Evolutionary conservation across 2,113 vertebrate genomes (phyloP).

Genomic region (Odocoileus virginianus): DNA sequence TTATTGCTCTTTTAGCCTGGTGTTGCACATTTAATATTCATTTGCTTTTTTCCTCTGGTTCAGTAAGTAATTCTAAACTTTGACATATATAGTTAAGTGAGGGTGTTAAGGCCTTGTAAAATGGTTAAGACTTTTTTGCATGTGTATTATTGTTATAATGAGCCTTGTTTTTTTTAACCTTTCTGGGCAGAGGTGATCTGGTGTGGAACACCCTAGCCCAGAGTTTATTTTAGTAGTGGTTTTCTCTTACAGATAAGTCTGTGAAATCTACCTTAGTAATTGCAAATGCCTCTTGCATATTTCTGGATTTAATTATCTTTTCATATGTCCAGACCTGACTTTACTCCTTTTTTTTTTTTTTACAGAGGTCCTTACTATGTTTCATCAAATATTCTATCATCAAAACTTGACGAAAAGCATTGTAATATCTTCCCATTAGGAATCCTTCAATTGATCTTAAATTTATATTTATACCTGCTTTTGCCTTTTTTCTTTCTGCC

Average conservation of each 20-base stretch:
- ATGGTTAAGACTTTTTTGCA: conserved; percentile 32
- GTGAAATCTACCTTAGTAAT: neutral
- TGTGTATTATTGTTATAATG: neutral
- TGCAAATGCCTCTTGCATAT: neutral
- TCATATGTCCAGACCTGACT: neutral
- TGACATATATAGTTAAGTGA: conserved; percentile 35
- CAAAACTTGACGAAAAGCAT: neutral
- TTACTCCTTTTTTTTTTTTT: neutral
- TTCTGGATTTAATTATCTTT: conserved; percentile 27
- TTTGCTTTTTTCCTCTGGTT: conserved; percentile 71
- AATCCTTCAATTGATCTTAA: neutral
- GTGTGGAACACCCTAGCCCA: neutral
- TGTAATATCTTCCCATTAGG: neutral
- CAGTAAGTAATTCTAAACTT: conserved; percentile 63
- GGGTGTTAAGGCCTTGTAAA: conserved; percentile 31
- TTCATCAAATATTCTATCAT: neutral
- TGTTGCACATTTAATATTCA: conserved; percentile 59
- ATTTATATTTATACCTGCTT: neutral
- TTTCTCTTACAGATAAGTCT: neutral
- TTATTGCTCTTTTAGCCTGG: neutral
- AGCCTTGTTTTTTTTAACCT: conserved; percentile 1
- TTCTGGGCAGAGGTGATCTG: neutral
- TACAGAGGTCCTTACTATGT: conserved; percentile 4
- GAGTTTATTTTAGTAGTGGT: neutral
- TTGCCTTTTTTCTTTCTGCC: neutral